Conservation (phyloP, 2,113 vertebrate genomes). For the Ochotona princeps region DNA sequence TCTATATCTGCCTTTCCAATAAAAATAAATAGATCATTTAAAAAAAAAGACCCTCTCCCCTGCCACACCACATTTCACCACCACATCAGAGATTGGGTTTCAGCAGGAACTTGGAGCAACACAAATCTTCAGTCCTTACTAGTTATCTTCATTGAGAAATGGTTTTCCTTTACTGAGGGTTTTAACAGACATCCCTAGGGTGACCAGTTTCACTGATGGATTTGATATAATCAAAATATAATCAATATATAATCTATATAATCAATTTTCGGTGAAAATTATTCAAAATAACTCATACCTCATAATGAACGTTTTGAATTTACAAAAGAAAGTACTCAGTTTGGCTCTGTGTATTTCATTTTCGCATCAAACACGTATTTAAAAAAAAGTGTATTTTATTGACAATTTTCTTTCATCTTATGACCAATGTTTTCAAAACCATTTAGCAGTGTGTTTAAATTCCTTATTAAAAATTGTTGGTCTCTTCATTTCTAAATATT, state of each 20-base stretch:
- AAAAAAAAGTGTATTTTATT: neutral
- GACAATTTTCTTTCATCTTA: neutral
- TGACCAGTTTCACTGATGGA: neutral
- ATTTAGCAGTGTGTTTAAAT: neutral
- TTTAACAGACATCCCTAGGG: neutral
- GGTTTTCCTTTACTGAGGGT: too few relatives aligned
- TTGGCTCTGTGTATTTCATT: neutral
- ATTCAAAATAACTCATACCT: neutral
- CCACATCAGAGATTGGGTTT: neutral
- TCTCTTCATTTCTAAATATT: neutral
- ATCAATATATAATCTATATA: too few relatives aligned
- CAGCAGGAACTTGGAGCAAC: neutral
- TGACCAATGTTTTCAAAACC: neutral
- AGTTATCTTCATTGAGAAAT: neutral
- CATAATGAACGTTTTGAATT: neutral
- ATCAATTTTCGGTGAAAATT: neutral
- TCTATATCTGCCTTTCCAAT: too few relatives aligned
- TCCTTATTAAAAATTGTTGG: neutral
- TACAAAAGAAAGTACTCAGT: neutral
- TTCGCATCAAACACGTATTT: neutral
- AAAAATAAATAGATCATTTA: too few relatives aligned
- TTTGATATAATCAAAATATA: too few relatives aligned
- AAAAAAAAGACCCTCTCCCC: too few relatives aligned
- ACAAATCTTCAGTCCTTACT: neutral
- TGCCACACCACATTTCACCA: neutral